These are phyloP conservation scores for Catharus fuscescens DNA, from an alignment of 2,113 vertebrate species.

Conservation along the genomic window DNA sequence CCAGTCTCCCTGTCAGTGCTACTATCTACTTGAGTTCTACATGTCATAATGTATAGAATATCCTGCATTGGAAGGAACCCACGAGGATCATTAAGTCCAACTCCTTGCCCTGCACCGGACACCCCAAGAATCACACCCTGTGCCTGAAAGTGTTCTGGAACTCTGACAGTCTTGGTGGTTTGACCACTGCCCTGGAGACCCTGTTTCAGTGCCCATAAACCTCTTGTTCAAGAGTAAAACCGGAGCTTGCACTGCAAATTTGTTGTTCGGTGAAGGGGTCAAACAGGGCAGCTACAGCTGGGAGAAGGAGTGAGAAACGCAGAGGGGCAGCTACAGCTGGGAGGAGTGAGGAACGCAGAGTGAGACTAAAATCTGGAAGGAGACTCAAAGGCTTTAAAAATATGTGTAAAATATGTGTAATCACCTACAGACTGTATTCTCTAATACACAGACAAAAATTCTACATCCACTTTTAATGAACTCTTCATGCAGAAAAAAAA, in stretches of 20 bases:
- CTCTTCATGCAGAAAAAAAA: background rate
- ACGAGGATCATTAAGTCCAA: background rate
- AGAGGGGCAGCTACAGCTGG: background rate
- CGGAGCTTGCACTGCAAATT: background rate
- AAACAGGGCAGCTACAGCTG: background rate
- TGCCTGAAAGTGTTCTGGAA: background rate
- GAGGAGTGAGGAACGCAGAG: background rate
- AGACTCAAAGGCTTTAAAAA: background rate
- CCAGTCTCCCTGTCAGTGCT: background rate
- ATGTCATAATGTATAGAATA: background rate
- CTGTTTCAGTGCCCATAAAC: background rate
- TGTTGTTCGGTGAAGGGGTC: background rate
- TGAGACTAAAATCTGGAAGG: background rate
- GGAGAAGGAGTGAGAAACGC: background rate
- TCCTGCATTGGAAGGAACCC: background rate
- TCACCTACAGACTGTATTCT: background rate
- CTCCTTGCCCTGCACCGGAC: background rate
- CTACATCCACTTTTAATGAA: background rate
- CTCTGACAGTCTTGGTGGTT: background rate
- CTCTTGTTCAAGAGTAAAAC: background rate
- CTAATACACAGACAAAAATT: background rate
- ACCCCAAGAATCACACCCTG: background rate
- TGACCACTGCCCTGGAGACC: background rate
- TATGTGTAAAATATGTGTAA: fast-evolving
- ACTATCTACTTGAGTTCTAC: background rate